Evolutionary conservation across 2,888 invertebrate species (phyloP), one percentile per base, ranked within the genome.

Genomic region (Cheilosia impressa): DNA sequence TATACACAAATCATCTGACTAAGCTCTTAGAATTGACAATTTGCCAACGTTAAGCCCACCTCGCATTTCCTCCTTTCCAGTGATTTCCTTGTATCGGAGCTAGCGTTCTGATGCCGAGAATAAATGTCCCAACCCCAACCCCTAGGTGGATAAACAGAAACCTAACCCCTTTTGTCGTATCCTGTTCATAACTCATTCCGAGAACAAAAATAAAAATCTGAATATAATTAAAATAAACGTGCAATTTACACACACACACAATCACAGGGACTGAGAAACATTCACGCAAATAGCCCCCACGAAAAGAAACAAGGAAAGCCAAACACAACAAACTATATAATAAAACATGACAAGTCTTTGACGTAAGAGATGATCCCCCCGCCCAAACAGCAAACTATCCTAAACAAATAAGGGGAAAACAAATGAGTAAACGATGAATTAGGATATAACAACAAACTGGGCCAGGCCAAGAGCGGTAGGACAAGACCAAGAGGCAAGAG

Each of bases 341-440:
- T 58, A 69, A 73, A 65, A 73, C 55, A 73, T 68, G 69, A 68
- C 24, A 84, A 75, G 60, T 69, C 63, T 84, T 79, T 84, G 84
- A 84, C 84, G 84, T 71, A 79, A 84, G 69, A 66, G 80, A 71
- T 69, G 31, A 80, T 47, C 79, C 41, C 55, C 53, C 19, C 22
- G 63, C 47, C 1, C 53, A 34, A 19, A 22, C 0, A 52, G 15
- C 58, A 41, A 13, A 7, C 52, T 24, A 10, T 15, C 45, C 24
- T 38, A 22, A 22, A 5, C 38, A 41, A 50, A 43, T 10, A 41
- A 50, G 13, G 10, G 52, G 47, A 57, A 38, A 19, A 6, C 34
- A 52, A 47, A 50, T 50, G 65, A 24, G 50, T 58, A 75, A 55
- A 65, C 7, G 27, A 57, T 65, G 27, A 58, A 58, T 53, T 62